Conservation (phyloP, 2,113 vertebrate species). For the Leucoraja erinaceus region DNA sequence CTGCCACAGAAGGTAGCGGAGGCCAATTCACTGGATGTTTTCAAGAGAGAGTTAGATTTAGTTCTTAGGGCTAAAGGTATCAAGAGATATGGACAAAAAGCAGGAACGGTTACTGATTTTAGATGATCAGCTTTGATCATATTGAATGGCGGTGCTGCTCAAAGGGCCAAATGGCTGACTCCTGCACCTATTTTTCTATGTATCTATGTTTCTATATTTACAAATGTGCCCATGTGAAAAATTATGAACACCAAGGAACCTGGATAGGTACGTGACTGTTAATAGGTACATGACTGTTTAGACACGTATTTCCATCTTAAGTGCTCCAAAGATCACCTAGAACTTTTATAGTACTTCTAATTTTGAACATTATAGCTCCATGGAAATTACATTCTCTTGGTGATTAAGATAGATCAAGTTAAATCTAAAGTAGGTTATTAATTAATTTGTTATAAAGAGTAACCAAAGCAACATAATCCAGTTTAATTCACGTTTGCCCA, state of each 20-base stretch:
- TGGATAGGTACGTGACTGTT: neutral
- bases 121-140: too few relatives aligned
- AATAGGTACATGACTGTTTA: neutral
- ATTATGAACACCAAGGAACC: neutral
- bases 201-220: neutral
- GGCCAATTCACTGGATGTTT: too few relatives aligned
- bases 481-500: neutral
- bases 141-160: too few relatives aligned
- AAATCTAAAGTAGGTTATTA: neutral
- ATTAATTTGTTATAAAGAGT: slow-evolving; percentile 8
- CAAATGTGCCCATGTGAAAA: neutral
- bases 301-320: neutral
- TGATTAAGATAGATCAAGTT: neutral
- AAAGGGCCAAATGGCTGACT: too few relatives aligned
- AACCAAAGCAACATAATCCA: neutral
- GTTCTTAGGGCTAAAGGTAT: too few relatives aligned
- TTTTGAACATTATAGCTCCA: neutral
- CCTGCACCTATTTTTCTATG: too few relatives aligned
- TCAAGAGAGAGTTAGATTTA: too few relatives aligned
- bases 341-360: neutral
- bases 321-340: neutral
- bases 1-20: too few relatives aligned
- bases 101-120: too few relatives aligned
- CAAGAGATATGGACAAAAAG: too few relatives aligned
- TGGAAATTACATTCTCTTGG: neutral